These are phyloP conservation scores for Copidosoma aretas DNA, from an alignment of 2,888 invertebrate species.

Conservation along the genomic window DNA sequence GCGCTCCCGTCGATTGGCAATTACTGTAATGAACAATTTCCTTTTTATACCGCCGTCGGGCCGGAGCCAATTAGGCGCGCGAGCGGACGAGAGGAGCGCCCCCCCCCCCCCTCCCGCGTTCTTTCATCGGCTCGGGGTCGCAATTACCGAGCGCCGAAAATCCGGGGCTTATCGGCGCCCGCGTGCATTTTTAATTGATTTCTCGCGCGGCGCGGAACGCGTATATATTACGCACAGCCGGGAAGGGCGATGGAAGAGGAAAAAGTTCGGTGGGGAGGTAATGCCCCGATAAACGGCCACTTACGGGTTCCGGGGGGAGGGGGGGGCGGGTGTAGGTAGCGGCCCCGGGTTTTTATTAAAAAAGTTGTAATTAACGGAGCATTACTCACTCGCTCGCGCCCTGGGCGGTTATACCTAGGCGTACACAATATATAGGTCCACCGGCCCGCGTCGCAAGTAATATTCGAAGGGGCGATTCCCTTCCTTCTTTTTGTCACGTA, in stretches of 20 bases:
- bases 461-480: neutral
- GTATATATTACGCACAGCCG: neutral
- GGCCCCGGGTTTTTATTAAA: constrained; percentile 38
- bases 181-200: constrained; percentile 39
- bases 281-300: constrained; percentile 40
- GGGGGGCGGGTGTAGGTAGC: constrained; percentile 3
- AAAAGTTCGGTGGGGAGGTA: constrained; percentile 5
- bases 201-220: constrained; percentile 7
- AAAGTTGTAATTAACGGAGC: constrained; percentile 42
- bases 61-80: neutral
- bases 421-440: neutral
- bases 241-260: neutral
- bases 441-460: neutral
- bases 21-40: constrained; percentile 48
- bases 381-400: constrained; percentile 34
- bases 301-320: constrained; percentile 24
- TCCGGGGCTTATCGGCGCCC: constrained; percentile 1
- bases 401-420: constrained; percentile 20
- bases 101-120: neutral
- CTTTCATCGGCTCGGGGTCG: neutral
- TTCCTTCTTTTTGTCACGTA: constrained; percentile 32
- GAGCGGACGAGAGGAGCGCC: too few species aligned
- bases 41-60: constrained; percentile 10
- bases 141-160: constrained; percentile 8
- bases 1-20: constrained; percentile 38